Evolutionary conservation across 1,140 invertebrate genomes (phyloP), one percentile per base, ranked within the genome.

Genomic region (Trichonephila clavipes): DNA sequence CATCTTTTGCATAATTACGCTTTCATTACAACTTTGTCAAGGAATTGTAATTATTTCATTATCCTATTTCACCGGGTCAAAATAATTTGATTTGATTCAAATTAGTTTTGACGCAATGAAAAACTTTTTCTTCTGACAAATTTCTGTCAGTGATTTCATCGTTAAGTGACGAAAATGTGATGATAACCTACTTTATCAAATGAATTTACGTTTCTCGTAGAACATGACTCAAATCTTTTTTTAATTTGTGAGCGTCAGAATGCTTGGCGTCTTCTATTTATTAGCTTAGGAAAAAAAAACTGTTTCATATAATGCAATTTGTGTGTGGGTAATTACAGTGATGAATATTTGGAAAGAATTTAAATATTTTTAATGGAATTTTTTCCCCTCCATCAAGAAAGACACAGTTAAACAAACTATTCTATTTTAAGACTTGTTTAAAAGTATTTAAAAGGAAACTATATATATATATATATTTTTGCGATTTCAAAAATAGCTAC

Each of bases 61-160:
- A 77, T 77, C 72, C 34, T 40, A 77, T 77, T 77, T 77, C 72
- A 77, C 6, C 72, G 72, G 28, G 72, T 77, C 72, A 77, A 34
- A 77, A 77, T 77, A 77, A 77, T 77, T 77, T 77, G 72, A 77
- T 77, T 77, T 77, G 72, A 77, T 77, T 77, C 72, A 77, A 77
- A 77, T 77, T 77, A 77, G 28, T 28, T 77, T 77, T 77, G 72
- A 77, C 72, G 28, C 72, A 77, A 77, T 77, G 28, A 77, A 77
- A 77, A 77, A 77, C 28, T 77, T 28, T 51, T 18, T 77, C 72
- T 34, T 10, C 28, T 7, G 34, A 14, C 72, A 40, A 77, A 77
- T 77, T 34, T 77, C 18, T 28, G 28, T 40, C 28, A 40, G 24
- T 19, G 66, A 3, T 18, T 77, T 77, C 72, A 28, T 77, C 69